These are phyloP conservation scores for Myripristis jacobus DNA, from an alignment of 2,797 vertebrate species.

Conservation along the genomic window DNA sequence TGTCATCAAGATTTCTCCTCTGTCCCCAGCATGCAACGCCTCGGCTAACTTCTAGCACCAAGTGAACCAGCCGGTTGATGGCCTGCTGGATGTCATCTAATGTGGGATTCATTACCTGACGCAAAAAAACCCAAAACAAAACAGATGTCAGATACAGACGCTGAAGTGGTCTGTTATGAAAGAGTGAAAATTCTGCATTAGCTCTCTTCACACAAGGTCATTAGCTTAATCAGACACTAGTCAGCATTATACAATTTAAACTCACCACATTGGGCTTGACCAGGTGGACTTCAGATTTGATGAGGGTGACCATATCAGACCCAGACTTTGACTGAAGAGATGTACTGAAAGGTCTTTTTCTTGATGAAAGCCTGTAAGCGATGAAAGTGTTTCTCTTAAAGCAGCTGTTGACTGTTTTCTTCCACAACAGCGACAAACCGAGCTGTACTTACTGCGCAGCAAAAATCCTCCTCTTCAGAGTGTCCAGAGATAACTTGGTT, in stretches of 20 bases:
- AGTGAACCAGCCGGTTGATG: slow-evolving; percentile 80
- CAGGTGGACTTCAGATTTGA: slow-evolving; percentile 85
- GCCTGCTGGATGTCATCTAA: slow-evolving; percentile 85
- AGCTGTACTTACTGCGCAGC: slow-evolving; percentile 76
- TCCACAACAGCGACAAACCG: slow-evolving; percentile 8
- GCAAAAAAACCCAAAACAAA: too few species aligned
- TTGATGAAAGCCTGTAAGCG: slow-evolving; percentile 62
- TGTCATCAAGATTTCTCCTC: slow-evolving; percentile 47
- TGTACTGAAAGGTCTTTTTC: slow-evolving; percentile 40
- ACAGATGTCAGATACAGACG: slow-evolving; percentile 14
- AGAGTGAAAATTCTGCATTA: not conserved
- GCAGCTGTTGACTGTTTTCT: not conserved
- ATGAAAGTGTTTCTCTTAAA: not conserved
- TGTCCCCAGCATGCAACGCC: slow-evolving; percentile 84
- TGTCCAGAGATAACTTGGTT: slow-evolving; percentile 83
- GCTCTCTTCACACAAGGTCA: not conserved
- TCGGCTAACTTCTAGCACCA: slow-evolving; percentile 85
- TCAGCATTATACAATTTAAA: slow-evolving; percentile 2
- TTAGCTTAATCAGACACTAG: not conserved
- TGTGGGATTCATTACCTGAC: slow-evolving; percentile 85
- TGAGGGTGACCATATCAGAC: slow-evolving; percentile 67
- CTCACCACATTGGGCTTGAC: slow-evolving; percentile 82
- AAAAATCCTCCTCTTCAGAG: slow-evolving; percentile 84
- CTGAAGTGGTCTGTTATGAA: not conserved
- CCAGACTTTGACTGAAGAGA: slow-evolving; percentile 47